These are phyloP conservation scores for Microchrysa polita DNA, from an alignment of 2,888 invertebrate species.

Conservation along the genomic window DNA sequence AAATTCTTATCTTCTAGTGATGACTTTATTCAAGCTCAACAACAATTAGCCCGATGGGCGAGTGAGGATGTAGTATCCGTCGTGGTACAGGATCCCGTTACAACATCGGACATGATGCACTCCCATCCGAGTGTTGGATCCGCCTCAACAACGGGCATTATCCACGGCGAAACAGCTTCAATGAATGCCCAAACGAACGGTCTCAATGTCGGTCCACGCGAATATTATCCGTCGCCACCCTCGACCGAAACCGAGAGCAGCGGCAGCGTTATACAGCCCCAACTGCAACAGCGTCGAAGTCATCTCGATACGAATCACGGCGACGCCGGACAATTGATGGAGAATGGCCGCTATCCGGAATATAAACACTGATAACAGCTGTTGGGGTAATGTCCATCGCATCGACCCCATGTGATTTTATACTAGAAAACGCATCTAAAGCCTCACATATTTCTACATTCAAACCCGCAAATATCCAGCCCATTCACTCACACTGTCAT, in stretches of 20 bases:
- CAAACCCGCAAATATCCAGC: no score
- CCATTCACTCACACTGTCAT: no score
- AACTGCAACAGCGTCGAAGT: conserved; percentile 58
- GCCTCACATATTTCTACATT: conserved; percentile 8
- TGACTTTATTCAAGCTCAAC: conserved; percentile 98
- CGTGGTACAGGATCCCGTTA: conserved; percentile 66
- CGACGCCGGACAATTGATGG: conserved; percentile 67
- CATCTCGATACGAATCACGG: conserved; percentile 60
- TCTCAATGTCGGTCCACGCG: conserved; percentile 66
- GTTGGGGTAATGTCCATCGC: conserved; percentile 51
- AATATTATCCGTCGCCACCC: conserved; percentile 65
- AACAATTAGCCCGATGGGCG: conserved; percentile 95
- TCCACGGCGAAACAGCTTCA: conserved; percentile 61
- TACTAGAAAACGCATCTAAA: conserved; percentile 17
- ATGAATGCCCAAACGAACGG: conserved; percentile 61
- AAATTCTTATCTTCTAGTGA: conserved; percentile 92
- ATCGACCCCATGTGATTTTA: conserved; percentile 50
- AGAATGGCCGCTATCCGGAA: conserved; percentile 75
- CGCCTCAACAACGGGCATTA: conserved; percentile 69
- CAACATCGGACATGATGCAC: conserved; percentile 55
- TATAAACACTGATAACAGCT: conserved; percentile 77
- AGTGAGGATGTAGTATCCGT: conserved; percentile 83
- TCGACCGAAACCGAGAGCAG: conserved; percentile 68
- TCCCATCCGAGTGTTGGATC: conserved; percentile 67
- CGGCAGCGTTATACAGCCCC: conserved; percentile 66